Evolutionary conservation across 64 coral and sea anemone species (phyloP).

Genomic region (Stylophora pistillata): DNA sequence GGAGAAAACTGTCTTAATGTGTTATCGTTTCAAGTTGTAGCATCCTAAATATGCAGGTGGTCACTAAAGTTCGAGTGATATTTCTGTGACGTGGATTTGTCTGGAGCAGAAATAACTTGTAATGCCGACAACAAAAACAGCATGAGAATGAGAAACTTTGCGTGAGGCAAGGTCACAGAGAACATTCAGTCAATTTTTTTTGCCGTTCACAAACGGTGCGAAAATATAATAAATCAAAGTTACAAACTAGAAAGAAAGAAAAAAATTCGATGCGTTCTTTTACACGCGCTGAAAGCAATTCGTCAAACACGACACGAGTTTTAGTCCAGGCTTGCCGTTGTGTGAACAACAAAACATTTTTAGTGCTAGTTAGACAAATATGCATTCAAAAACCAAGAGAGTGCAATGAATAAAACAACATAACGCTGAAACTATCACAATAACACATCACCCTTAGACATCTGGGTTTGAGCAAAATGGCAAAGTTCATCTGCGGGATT

Average conservation of each 20-base stretch:
- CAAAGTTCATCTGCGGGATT: background rate
- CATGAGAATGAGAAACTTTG: background rate
- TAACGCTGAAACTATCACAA: background rate
- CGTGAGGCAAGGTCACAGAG: background rate
- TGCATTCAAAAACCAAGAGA: background rate
- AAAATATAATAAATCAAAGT: background rate
- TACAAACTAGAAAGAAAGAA: background rate
- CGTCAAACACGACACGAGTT: background rate
- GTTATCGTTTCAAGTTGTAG: background rate
- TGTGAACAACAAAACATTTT: no score
- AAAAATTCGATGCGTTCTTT: background rate
- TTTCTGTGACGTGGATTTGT: background rate
- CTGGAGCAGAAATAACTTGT: background rate
- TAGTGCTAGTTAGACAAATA: background rate
- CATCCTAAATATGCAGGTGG: background rate
- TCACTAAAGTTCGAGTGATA: constrained; percentile 20
- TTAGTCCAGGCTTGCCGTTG: no score
- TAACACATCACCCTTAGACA: background rate
- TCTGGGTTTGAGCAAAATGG: background rate
- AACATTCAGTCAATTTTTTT: background rate
- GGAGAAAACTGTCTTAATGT: background rate
- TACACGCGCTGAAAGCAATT: background rate
- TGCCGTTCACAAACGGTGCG: no score
- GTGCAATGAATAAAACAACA: constrained; percentile 5
- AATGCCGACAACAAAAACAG: background rate